Base-by-base conservation (phyloP, 2,797 vertebrate genomes). In the Morus bassanus region DNA sequence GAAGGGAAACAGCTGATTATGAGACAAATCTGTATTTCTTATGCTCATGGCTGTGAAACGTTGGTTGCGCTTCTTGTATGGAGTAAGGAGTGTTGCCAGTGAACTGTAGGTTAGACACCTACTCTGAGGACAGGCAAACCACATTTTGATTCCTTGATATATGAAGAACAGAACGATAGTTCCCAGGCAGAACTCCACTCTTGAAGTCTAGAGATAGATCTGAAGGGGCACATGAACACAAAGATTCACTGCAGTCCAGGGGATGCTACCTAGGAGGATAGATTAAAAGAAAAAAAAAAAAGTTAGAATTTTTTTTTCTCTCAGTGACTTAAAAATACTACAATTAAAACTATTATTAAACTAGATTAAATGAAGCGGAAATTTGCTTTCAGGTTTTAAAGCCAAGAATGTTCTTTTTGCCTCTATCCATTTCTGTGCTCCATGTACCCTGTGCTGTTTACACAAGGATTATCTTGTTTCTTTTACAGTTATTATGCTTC, bases 391-490 rank as follows among this genome's bases (percentile, higher is more conserved):
- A 91, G 70, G 16, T 33, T 89, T 93, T 70, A 93, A 5, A 95
- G 79, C 64, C 93, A 96, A 89, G 88, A 95, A 95, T 87, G 67
- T 91, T 96, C 96, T 88, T 87, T 91, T 19, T 87, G 57, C 60
- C 80, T 96, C 74, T 85, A 69, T 97, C 85, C 76, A 82, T 85
- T 96, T 96, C 92, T 96, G 83, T 74, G 61, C 73, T 96, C 48
- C 87, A n/a, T 50, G 69, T 59, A 88, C 78, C 75, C 95, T 95
- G n/a, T 78, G 84, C 68, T 96, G 91, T 94, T 98, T 96, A 96
- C 93, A 89, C 70, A 96, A 97, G 93, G 90, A 97, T 96, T 97
- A 97, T 97, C 96, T 97, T 98, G 94, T 97, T 96, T 97, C 95
- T 91, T 97, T 98, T 97, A 95, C 85, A 93, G 96, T 97, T 94